Percentiles rank a stretch among this genome's conserved stretches.
phyloP scores from a whole-genome alignment of 2,797 vertebrate genomes.

The Phoeniculus purpureus region DNA sequence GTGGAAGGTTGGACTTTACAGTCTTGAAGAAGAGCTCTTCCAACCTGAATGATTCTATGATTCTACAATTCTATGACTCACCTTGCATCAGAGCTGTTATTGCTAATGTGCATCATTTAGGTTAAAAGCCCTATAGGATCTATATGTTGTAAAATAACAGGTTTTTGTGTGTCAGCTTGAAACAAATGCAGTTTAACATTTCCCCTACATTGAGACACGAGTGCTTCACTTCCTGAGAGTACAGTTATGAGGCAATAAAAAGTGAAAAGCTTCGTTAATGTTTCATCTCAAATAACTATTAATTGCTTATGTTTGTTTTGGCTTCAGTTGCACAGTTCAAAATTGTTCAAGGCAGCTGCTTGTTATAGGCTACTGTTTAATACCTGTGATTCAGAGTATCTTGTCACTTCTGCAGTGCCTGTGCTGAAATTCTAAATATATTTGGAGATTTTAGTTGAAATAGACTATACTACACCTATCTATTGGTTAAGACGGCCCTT shows the following conservation, averaged over 20 bases:
- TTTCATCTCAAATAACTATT: background rate
- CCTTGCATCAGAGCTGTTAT: conserved; percentile 16
- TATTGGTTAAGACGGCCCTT: background rate
- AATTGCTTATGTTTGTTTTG: conserved; percentile 20
- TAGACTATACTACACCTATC: background rate
- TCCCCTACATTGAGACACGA: background rate
- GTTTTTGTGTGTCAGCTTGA: background rate
- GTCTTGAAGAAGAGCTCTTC: no score
- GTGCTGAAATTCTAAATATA: background rate
- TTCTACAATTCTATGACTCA: no score
- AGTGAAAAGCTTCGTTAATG: background rate
- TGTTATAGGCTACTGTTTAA: background rate
- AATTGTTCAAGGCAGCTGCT: background rate
- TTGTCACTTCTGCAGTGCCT: background rate
- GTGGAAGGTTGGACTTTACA: no score
- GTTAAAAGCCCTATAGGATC: background rate
- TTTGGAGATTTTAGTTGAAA: background rate
- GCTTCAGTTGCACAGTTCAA: background rate
- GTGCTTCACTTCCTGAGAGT: background rate
- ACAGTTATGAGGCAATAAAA: background rate
- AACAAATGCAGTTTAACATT: background rate
- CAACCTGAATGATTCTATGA: no score
- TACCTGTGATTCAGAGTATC: background rate
- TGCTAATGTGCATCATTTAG: background rate
- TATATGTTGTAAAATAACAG: background rate